Base-by-base conservation (phyloP, 2,113 vertebrate species). In the Vulpes vulpes region DNA sequence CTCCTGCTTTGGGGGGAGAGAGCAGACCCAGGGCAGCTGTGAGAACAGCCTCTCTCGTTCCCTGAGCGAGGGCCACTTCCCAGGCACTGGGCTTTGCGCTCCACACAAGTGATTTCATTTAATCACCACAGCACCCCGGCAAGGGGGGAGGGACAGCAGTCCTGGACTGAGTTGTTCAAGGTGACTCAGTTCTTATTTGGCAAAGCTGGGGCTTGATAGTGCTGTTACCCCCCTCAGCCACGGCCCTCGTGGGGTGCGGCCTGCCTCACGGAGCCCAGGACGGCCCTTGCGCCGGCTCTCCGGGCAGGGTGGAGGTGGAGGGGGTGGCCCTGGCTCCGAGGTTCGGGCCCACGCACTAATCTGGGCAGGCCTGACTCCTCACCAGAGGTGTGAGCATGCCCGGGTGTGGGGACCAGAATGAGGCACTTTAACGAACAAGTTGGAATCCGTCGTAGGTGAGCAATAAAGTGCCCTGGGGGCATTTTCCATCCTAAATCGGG, bases 401-500 rank as follows among this genome's bases (percentile, higher is more conserved):
- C 35, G 67, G 60, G 71, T 85, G 81, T 32, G 55, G 93, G 91
- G 95, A 79, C 78, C 1, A 22, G 97, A 98, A 90, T 51, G 84
- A 94, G 14, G 25, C 15, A 64, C 53, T 89, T 92, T 98, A 93
- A 97, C 60, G 85, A 86, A 93, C 96, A 96, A 93, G 91, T 98
- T 94, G 88, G 95, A 97, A 98, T 97, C 94, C 0, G 95, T 97
- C 55, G 35, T 35, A 35, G 90, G 74, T 84, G 80, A 97, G 92
- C 93, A 91, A 82, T 49, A 95, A 97, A 96, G 92, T 91, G 59
- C 90, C 73, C 98, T 57, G 92, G 89, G 81, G 96, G 91, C 86
- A 94, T 97, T 98, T 98, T 97, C 80, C 79, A 94, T 93, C 94
- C 79, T 94, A 98, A 97, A 96, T 95, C 88, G 93, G 60, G 98